These are phyloP conservation scores for Brotula barbata DNA, from an alignment of 2,797 vertebrate genomes.

Conservation along the genomic window DNA sequence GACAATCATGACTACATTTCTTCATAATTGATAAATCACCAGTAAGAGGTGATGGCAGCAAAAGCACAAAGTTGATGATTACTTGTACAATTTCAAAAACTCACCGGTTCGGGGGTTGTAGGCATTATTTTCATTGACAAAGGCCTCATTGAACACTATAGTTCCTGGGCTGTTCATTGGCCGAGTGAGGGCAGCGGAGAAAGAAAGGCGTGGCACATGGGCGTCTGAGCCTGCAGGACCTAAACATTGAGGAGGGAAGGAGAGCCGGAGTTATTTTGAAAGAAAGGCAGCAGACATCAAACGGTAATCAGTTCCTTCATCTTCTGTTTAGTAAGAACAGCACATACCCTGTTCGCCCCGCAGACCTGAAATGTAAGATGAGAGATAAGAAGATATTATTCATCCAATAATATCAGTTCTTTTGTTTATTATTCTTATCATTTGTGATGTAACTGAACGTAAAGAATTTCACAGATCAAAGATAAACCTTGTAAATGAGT, in stretches of 20 bases:
- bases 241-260: slow-evolving; percentile 39
- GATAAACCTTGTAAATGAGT: slow-evolving; percentile 1
- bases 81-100: background rate
- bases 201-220: slow-evolving; percentile 82
- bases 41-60: background rate
- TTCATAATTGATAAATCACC: background rate
- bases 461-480: slow-evolving; percentile 8
- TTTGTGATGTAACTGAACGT: background rate
- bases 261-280: slow-evolving; percentile 12
- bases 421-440: slow-evolving; percentile 3
- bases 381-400: slow-evolving; percentile 37
- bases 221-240: slow-evolving; percentile 83
- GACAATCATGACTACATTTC: background rate
- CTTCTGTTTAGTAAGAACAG: slow-evolving; percentile 24
- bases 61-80: background rate
- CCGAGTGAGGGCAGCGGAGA: slow-evolving; percentile 87
- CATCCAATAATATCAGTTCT: background rate
- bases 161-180: slow-evolving; percentile 82
- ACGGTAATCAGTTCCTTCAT: slow-evolving; percentile 29
- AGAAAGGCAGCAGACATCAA: slow-evolving; percentile 12
- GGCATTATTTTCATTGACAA: slow-evolving; percentile 85
- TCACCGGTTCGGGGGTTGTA: slow-evolving; percentile 87
- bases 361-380: slow-evolving; percentile 75
- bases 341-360: slow-evolving; percentile 84
- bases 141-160: slow-evolving; percentile 86